Base-by-base conservation (phyloP, 2,888 invertebrate genomes). In the Lycophotia porphyrea region DNA sequence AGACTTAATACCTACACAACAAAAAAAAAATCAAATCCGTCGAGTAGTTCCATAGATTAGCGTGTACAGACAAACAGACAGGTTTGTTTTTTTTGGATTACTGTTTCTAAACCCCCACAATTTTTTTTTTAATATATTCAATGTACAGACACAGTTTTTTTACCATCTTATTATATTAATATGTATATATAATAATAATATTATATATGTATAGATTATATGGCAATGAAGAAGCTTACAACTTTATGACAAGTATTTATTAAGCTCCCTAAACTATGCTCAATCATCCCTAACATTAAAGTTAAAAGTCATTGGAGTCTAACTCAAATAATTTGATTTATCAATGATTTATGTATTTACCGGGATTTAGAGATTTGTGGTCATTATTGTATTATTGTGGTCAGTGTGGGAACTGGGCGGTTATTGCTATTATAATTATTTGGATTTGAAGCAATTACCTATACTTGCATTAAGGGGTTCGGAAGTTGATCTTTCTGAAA, bases 391-490 rank as follows among this genome's bases (percentile, higher is more conserved):
- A 34, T 73, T 34, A 63, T 24, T 71, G 71, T 58, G 87, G 87
- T 83, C 86, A 86, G 70, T 80, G 87, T 86, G 86, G 77, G 87
- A 86, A 86, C 72, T 39, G 21, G 13, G 31, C 31, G 0, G 24
- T 31, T 65, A 52, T 44, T 69, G 15, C 11, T 47, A 63, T 49
- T 60, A 58, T 31, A 15, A 42, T 55, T 4, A 64, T 31, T 24
- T n/a, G 2, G 1, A 71, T 39, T 52, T 15, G 7, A 15, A 52
- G 15, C 15, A 31, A 44, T 55, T 63, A 39, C 8, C 15, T 2
- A n/a, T 58, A 18, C 18, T 31, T 58, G 15, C 15, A 31, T 44
- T 44, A 18, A 0, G 21, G 36, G 66, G 11, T 27, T 52, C 8
- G 8, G 11, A 27, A n/a, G 2, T 27, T 61, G 1, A 21, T 24